Evolutionary conservation across 2,797 vertebrate genomes (phyloP).

Genomic region (Chelon labrosus): DNA sequence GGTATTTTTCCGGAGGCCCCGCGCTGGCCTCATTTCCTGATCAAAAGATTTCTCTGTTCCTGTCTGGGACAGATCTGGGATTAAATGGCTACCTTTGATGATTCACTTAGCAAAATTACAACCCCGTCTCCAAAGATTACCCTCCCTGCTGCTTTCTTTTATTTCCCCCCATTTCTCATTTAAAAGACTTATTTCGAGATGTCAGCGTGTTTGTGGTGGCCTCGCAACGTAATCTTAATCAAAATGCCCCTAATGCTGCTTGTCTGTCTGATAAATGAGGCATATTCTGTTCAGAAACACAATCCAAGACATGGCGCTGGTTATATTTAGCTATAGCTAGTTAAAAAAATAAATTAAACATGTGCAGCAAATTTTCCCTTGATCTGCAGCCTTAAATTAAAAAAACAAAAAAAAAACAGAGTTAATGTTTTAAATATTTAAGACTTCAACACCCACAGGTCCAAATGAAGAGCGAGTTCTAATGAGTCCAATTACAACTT

Average conservation of each 20-base stretch:
- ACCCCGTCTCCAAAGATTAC: slow-evolving; percentile 72
- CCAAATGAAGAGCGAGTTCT: slow-evolving; percentile 14
- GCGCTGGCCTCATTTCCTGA: slow-evolving; percentile 79
- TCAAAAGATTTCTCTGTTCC: slow-evolving; percentile 77
- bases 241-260: not conserved
- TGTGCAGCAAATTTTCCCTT: slow-evolving; percentile 20
- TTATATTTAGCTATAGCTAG: not conserved
- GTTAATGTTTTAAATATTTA: slow-evolving; percentile 47
- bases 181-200: slow-evolving; percentile 61
- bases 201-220: slow-evolving; percentile 27
- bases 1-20: slow-evolving; percentile 70
- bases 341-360: slow-evolving; percentile 33
- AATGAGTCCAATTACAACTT: slow-evolving; percentile 5
- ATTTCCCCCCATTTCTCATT: slow-evolving; percentile 12
- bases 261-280: not conserved
- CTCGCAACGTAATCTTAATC: slow-evolving; percentile 7
- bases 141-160: slow-evolving; percentile 36
- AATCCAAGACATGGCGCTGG: not conserved
- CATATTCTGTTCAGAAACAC: not conserved
- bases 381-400: slow-evolving; percentile 6
- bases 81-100: slow-evolving; percentile 86
- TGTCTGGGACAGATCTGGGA: slow-evolving; percentile 81
- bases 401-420: slow-evolving; percentile 9
- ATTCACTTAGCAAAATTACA: slow-evolving; percentile 85
- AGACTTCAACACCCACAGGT: slow-evolving; percentile 20